Conservation (phyloP, 2,113 vertebrate species). For the Corvus moneduloides region DNA sequence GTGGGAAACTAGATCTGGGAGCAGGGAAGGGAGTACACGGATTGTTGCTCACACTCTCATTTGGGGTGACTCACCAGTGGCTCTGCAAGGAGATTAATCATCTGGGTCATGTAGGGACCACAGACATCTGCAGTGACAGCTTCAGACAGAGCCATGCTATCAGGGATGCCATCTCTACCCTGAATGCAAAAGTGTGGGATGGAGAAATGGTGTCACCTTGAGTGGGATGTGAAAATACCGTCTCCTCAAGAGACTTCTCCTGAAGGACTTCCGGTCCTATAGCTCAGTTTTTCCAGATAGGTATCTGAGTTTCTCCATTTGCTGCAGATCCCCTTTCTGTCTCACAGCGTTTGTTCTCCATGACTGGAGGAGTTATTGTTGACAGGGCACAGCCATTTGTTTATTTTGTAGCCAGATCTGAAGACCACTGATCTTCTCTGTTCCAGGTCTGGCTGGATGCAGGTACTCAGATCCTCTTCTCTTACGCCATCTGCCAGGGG, state of each 20-base stretch:
- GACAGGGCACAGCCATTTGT: background rate
- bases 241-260: background rate
- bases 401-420: background rate
- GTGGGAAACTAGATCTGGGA: background rate
- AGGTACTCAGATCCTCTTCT: constrained; percentile 88
- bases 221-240: background rate
- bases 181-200: background rate
- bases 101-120: background rate
- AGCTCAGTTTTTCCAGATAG: background rate
- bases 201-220: background rate
- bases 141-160: background rate
- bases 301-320: background rate
- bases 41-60: background rate
- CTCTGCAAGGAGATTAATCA: background rate
- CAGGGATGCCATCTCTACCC: background rate
- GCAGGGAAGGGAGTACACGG: background rate
- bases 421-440: background rate
- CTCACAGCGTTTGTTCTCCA: background rate
- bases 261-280: background rate
- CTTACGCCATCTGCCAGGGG: constrained; percentile 86
- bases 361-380: background rate
- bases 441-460: constrained; percentile 89
- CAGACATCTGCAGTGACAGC: background rate
- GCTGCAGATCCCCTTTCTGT: background rate
- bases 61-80: background rate